Base-by-base conservation (phyloP, 2,113 vertebrate genomes). In the Centropus unirufus region DNA sequence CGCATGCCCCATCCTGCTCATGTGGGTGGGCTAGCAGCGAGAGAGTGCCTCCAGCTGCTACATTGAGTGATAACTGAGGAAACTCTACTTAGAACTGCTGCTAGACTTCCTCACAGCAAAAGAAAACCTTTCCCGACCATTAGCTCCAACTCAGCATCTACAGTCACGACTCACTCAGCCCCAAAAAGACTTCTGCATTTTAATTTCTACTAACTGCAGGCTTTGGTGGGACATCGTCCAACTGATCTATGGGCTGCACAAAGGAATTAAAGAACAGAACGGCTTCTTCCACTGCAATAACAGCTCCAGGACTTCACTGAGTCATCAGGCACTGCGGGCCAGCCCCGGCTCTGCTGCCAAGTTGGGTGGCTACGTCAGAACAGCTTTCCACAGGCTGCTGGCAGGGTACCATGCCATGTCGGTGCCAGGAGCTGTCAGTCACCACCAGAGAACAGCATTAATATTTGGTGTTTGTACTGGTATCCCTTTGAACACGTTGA, bases 251-350 rank as follows among this genome's bases (percentile, higher is more conserved):
- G 46, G 39, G 76, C 81, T 85, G 74, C 40, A 77, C 81, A 70
- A 92, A 93, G 84, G 95, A 96, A 95, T 75, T 72, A 82, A 90
- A 95, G 88, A 96, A 93, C 92, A 95, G 94, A 93, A 96, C 8
- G 21, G 66, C 52, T 93, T 54, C 88, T 97, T 95, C 92, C 82
- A 86, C 49, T 44, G 89, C 91, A 94, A 55, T 77, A 96, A 96
- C 87, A 92, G 69, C 89, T 95, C 64, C 75, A 76, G 84, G 82
- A 93, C 87, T 92, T 24, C 4, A 95, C 57, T 96, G 95, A 97
- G 92, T 95, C 95, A 96, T 83, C 79, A 79, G 90, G 63, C 32
- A 2, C 67, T 27, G 75, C 1, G 5, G 87, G 93, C 93, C 93
- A 95, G 95, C 93, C 90, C 24, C 5, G 3, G 76, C 75, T 84